Base-by-base conservation (phyloP, 1,140 invertebrate species). In the Penaeus indicus region DNA sequence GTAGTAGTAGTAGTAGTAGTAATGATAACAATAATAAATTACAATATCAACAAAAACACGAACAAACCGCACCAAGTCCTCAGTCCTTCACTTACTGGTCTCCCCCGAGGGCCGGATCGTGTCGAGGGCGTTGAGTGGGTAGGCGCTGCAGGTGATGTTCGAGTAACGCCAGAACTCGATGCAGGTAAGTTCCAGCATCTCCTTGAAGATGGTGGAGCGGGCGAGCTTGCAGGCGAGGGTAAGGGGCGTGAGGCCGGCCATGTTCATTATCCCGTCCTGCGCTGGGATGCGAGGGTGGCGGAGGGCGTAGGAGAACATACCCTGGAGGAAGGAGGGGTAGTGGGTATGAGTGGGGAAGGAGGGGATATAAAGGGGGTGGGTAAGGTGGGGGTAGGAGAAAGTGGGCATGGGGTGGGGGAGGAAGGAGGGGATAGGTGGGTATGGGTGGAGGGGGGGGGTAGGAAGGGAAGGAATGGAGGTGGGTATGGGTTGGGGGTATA, bases 101-200 rank as follows among this genome's bases (percentile, higher is more conserved):
- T 96, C 94, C 89, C 98, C 98, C 93, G 98, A 97, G 16, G 98
- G 97, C 81, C 97, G 93, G 85, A 99, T 95, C 0, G 98, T 99
- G 93, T 99, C 99, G 91, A 99, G 94, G 18, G 98, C 97, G 93
- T 98, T 98, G 3, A 99, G 93, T 0, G 98, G 98, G 93, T 99
- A 99, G 0, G 97, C 97, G 21, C 98, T 99, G 93, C 98, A 99
- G n/a, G 97, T 99, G 91, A 99, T 99, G 92, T 99, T 99, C 91
- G 97, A 99, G 93, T 99, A 99, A 67, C 98, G 94, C 99, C 99
- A 99, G 93, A 99, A 99, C 93, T 99, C 98, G 89, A 97, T 94
- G 87, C 97, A 97, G 81, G 97, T 97, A 19, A 99, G 94, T 93
- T 99, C 98, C 92, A 99, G 94, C 97, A 99, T 99, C 94, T 99